Percentiles rank a stretch among this genome's conserved stretches.
Evolutionary conservation across 2,888 invertebrate species (phyloP).

Genomic region (Agonopterix alstromeriana): DNA sequence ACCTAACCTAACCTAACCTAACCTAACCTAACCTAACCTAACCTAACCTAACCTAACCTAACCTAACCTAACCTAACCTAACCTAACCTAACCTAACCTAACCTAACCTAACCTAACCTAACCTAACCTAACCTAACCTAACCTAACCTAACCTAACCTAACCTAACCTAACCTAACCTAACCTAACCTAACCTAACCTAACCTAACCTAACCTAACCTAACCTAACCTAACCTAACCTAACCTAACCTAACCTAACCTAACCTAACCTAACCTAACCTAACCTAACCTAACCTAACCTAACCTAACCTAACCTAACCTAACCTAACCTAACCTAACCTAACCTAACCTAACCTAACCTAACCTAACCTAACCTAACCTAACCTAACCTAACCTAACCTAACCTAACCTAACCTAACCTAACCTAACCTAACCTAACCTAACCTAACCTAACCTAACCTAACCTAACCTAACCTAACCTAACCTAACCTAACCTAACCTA

Average conservation of each 20-base stretch:
- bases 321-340: slow-evolving; percentile 12
- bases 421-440: not conserved
- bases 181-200: slow-evolving; percentile 13
- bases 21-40: slow-evolving; percentile 7
- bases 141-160: slow-evolving; percentile 11
- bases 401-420: not conserved
- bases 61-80: slow-evolving; percentile 6
- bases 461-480: not conserved
- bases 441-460: not conserved
- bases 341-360: slow-evolving; percentile 5
- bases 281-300: slow-evolving; percentile 11
- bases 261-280: slow-evolving; percentile 12
- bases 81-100: slow-evolving; percentile 9
- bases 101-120: slow-evolving; percentile 11
- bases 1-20: slow-evolving; percentile 4
- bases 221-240: slow-evolving; percentile 13
- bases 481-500: not conserved
- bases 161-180: slow-evolving; percentile 6
- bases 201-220: slow-evolving; percentile 13
- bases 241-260: slow-evolving; percentile 14
- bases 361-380: slow-evolving; percentile 1
- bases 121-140: slow-evolving; percentile 11
- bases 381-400: not conserved
- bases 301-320: slow-evolving; percentile 11
- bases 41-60: slow-evolving; percentile 3